Evolutionary conservation across 2,888 invertebrate species (phyloP).

Genomic region (Odontothrips loti): DNA sequence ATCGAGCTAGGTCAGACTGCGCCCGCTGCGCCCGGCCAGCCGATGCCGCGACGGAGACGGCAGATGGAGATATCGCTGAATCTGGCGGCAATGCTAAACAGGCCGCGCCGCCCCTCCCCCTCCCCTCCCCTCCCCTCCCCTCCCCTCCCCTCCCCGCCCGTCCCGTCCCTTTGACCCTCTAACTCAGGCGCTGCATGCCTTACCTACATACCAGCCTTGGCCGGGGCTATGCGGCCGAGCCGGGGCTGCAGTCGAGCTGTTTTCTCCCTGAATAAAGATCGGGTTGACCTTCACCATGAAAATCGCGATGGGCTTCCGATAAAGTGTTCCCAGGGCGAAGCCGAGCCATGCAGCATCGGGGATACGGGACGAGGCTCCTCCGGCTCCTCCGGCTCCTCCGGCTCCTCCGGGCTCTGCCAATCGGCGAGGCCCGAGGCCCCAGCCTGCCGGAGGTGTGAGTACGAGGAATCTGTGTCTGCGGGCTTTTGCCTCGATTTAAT

Average conservation of each 20-base stretch:
- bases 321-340: slow-evolving; percentile 1
- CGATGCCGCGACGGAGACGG: no score
- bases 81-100: background rate
- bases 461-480: background rate
- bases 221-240: background rate
- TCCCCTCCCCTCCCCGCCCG: no score
- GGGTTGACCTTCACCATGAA: slow-evolving; percentile 24
- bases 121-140: no score
- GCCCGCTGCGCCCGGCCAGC: no score
- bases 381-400: no score
- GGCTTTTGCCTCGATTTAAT: background rate
- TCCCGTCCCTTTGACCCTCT: background rate
- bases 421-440: background rate
- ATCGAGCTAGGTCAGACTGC: no score
- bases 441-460: background rate
- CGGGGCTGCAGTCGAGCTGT: background rate
- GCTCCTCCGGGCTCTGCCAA: background rate
- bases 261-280: slow-evolving; percentile 26
- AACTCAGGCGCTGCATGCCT: background rate
- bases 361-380: background rate
- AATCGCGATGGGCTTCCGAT: slow-evolving; percentile 14
- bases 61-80: no score
- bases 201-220: slow-evolving; percentile 14
- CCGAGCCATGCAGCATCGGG: background rate
- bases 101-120: background rate